Percentiles rank a stretch among this genome's conserved stretches.
These are phyloP conservation scores for Dendrocincla tyrannina DNA, from an alignment of 2,797 vertebrate species.

Conservation along the genomic window DNA sequence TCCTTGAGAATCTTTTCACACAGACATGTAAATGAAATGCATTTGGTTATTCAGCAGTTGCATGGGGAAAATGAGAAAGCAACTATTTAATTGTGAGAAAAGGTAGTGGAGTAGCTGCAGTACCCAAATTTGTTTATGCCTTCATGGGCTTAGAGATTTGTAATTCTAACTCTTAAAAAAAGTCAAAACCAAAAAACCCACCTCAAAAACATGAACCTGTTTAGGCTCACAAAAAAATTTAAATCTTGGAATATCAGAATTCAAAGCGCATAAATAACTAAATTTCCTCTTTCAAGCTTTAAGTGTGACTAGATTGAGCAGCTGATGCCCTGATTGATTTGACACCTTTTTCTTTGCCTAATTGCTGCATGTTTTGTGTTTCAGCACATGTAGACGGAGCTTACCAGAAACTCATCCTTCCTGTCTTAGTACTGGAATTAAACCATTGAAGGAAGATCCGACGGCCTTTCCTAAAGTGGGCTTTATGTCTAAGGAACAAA, in stretches of 20 bases:
- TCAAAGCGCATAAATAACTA: not conserved
- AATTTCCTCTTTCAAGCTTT: not conserved
- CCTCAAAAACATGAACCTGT: not conserved
- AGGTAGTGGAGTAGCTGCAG: not conserved
- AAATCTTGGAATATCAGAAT: not conserved
- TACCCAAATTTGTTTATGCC: not conserved
- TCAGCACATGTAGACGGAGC: constrained; percentile 74
- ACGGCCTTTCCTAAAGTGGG: constrained; percentile 61
- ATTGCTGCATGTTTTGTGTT: constrained; percentile 11
- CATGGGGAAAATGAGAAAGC: not conserved
- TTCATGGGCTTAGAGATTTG: fast-evolving
- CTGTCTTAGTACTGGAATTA: constrained; percentile 65
- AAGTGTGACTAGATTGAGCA: not conserved
- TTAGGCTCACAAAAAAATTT: not conserved
- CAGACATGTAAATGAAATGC: not conserved
- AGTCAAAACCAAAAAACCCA: not conserved
- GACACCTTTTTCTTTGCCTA: not conserved
- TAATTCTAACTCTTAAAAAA: not conserved
- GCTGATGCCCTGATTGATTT: not conserved
- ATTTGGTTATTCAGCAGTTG: not conserved
- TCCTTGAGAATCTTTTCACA: not conserved
- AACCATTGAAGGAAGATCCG: constrained; percentile 60
- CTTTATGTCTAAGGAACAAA: constrained; percentile 57
- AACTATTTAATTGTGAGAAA: not conserved
- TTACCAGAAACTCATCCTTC: constrained; percentile 73